Evolutionary conservation across 2,113 vertebrate genomes (phyloP).

Genomic region (Eudyptes chrysolophus): DNA sequence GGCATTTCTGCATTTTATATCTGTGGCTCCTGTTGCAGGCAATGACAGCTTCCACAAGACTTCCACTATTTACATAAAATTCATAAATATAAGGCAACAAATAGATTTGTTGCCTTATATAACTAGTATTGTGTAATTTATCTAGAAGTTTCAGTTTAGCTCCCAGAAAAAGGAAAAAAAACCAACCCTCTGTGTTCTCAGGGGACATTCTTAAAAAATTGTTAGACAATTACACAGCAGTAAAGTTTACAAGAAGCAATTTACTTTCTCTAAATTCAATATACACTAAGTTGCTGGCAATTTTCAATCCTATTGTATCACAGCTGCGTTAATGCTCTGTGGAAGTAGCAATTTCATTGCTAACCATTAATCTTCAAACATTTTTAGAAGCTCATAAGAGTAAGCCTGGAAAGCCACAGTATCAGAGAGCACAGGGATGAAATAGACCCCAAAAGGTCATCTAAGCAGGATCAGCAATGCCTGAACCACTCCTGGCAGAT

Average conservation of each 20-base stretch:
- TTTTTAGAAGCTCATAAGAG: neutral
- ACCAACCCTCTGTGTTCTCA: neutral
- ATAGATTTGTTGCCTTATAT: neutral
- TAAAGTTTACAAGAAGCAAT: slow-evolving; percentile 26
- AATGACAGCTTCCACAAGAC: neutral
- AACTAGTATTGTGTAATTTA: neutral
- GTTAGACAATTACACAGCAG: neutral
- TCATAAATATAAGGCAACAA: neutral
- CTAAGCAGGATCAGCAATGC: neutral
- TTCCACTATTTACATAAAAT: neutral
- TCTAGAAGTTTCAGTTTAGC: neutral
- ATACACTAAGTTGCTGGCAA: neutral
- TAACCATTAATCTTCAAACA: slow-evolving; percentile 1
- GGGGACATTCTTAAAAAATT: neutral
- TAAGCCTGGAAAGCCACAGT: neutral
- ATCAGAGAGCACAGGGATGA: neutral
- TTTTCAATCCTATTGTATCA: slow-evolving; percentile 13
- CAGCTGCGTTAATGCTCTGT: neutral
- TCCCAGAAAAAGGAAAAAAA: neutral
- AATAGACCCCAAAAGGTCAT: neutral
- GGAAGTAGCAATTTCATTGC: slow-evolving; percentile 20
- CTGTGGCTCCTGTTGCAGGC: neutral
- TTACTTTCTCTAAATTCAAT: slow-evolving; percentile 22
- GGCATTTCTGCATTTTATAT: neutral
- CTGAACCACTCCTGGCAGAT: neutral